Base-by-base conservation (phyloP, 1,140 invertebrate species). In the Cyclargus thomasi region DNA sequence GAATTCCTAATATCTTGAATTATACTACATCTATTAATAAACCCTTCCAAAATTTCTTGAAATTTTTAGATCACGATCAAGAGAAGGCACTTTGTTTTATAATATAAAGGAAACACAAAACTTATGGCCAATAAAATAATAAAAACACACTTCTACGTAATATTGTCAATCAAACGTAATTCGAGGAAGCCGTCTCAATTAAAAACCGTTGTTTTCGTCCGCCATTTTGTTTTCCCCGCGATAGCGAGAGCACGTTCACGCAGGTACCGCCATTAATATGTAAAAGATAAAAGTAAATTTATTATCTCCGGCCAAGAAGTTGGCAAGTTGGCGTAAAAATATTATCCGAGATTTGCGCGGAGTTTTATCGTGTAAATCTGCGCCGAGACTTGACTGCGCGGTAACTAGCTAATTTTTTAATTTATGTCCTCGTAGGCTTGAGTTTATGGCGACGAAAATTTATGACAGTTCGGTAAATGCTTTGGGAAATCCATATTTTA, bases 251-350 rank as follows among this genome's bases (percentile, higher is more conserved):
- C 39, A 47, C 39, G 39, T 47, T 47, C 39, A 47, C 39, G 39
- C 11, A 47, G 39, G 39, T 47, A 47, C 57, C 16, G 29, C 57
- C 39, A 69, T 69, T 69, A 69, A 69, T 69, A 69, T 66, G 68
- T 69, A 69, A 65, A 69, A 69, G 68, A 69, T 69, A 69, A 66
- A 69, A 63, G 68, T 63, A 59, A 69, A 65, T 71, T 74, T 74
- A 69, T 71, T 71, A 68, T 67, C 70, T 59, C 55, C 62, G 36
- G 62, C 62, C 69, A 67, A 18, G 66, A 59, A 59, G 55, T 59
- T 59, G 55, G 55, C 18, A 59, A 62, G 36, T 64, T 55, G 59
- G 64, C 18, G 62, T 64, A 65, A 69, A 69, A 69, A 69, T 66
- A 69, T 69, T 62, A 69, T 65, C 64, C 65, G 35, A 59, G 55